Conservation (phyloP, 2,113 vertebrate species). For the Silurus glanis region DNA sequence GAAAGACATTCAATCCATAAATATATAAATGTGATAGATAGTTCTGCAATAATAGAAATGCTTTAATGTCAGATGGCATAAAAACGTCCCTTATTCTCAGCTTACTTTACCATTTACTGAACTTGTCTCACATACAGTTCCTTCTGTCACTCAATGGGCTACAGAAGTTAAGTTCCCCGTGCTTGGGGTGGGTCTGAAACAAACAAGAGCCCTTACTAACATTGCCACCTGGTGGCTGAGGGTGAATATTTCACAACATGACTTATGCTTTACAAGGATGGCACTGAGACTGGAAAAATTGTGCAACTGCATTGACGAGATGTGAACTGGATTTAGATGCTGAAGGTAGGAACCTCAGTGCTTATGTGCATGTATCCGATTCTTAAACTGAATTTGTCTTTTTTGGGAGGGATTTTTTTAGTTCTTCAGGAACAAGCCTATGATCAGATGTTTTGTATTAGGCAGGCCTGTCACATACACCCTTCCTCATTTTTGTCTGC, state of each 20-base stretch:
- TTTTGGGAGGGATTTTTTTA: not conserved
- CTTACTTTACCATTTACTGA: constrained; percentile 56
- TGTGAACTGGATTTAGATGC: not conserved
- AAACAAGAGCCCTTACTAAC: constrained; percentile 52
- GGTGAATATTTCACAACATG: constrained; percentile 19
- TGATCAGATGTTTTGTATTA: not conserved
- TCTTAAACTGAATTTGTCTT: not conserved
- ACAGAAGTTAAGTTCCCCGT: not conserved
- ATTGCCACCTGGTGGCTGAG: constrained; percentile 56
- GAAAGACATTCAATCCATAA: not conserved
- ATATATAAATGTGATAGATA: not conserved
- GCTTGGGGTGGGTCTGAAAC: constrained; percentile 33
- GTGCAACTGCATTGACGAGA: constrained; percentile 25
- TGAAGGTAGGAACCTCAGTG: not conserved
- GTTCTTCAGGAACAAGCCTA: not conserved
- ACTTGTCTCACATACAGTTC: constrained; percentile 38
- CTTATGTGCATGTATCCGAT: not conserved
- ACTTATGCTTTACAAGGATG: not conserved
- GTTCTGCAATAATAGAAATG: not conserved
- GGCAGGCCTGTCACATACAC: constrained; percentile 27
- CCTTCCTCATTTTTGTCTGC: constrained; percentile 23
- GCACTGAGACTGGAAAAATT: constrained; percentile 39
- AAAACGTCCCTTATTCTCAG: constrained; percentile 13
- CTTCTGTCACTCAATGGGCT: not conserved
- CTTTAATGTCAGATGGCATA: not conserved